These are phyloP conservation scores for Sacculina carcini DNA, from an alignment of 2,888 invertebrate species.

Conservation along the genomic window DNA sequence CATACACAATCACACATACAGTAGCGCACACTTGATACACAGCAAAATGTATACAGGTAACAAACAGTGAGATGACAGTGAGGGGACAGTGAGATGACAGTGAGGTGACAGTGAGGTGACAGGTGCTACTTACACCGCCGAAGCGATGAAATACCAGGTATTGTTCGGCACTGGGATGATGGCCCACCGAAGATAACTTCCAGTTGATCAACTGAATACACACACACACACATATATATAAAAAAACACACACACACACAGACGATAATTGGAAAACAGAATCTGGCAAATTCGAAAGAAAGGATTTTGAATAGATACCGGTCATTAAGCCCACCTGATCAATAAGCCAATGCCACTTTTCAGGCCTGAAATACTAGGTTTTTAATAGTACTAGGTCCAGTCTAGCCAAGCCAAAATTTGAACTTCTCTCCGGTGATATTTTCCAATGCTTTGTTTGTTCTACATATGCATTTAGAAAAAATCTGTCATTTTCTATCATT, in stretches of 20 bases:
- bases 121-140: conserved; percentile 32
- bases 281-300: too few species aligned
- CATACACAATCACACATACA: not conserved
- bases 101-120: not conserved
- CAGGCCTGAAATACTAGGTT: too few species aligned
- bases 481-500: too few species aligned
- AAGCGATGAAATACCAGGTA: conserved; percentile 71
- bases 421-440: too few species aligned
- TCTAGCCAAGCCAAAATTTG: too few species aligned
- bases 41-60: not conserved
- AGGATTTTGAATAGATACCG: too few species aligned
- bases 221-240: not conserved
- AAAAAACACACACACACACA: not conserved
- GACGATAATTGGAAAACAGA: not conserved
- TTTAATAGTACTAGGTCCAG: too few species aligned
- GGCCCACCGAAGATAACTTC: conserved; percentile 44
- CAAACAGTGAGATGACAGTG: not conserved
- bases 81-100: not conserved
- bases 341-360: too few species aligned
- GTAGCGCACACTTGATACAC: not conserved
- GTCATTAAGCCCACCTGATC: too few species aligned
- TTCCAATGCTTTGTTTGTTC: too few species aligned
- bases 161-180: conserved; percentile 62
- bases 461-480: too few species aligned
- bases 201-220: conserved; percentile 41